Base-by-base conservation (phyloP, 2,888 invertebrate species). In the Cantharis rufa region DNA sequence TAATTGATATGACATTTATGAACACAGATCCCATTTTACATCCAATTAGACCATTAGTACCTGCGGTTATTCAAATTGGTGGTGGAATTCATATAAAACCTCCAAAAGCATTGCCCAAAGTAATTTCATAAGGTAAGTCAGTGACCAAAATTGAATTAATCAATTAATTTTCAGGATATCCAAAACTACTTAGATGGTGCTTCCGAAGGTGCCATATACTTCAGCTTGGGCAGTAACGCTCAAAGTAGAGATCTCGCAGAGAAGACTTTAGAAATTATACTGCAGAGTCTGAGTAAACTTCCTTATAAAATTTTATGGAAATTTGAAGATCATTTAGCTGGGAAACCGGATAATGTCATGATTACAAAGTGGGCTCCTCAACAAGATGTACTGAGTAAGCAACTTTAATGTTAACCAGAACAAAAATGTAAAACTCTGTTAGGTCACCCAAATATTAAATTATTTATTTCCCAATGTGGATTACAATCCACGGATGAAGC, bases 301-400 rank as follows among this genome's bases (percentile, higher is more conserved):
- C 87, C 88, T 2, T 88, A 88, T 76, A 86, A 85, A 72, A 84
- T 89, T 15, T 76, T 90, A 2, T 89, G 89, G 88, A 89, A 89
- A 83, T 88, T 85, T 82, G 89, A 89, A 21, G 13, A 13, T 7
- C 64, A 81, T 18, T 69, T 87, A 24, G 81, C 83, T 3, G 83
- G 82, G 28, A 82, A 85, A 77, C 85, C 87, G 0, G 78, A 82
- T 10, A 89, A 90, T 81, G 87, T 90, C 1, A 82, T 83, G 75
- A 83, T 88, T 18, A 78, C 81, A 5, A 86, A 88, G 73, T 90
- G 89, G 88, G 80, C 87, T 15, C 87, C 89, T 1, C 88, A 89
- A 79, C 87, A 87, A 77, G 88, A 87, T 76, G 79, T 89, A 15
- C 79, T 88, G 16, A 82, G 87, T 86, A 82, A 83, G 77, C 63